A percentile compares a stretch with the other conserved stretches of the same genome.
These are phyloP conservation scores for Delichon dasypus DNA, from an alignment of 2,797 vertebrate genomes.

Conservation along the genomic window DNA sequence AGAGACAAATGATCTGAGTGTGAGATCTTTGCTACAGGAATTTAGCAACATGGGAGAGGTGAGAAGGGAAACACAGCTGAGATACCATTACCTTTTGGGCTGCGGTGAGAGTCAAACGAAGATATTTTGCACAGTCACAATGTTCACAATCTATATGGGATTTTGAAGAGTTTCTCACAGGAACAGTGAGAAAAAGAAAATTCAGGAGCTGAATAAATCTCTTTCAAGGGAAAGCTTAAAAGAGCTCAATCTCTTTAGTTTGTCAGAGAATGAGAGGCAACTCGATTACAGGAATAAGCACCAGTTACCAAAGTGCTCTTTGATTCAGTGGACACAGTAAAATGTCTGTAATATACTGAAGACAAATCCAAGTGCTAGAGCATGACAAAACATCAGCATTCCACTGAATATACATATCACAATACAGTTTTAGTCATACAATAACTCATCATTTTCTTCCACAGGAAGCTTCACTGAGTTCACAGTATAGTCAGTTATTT, in stretches of 20 bases:
- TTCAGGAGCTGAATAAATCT: neutral
- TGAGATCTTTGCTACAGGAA: neutral
- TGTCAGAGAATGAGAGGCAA: neutral
- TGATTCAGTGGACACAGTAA: conserved; percentile 17
- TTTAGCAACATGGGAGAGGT: neutral
- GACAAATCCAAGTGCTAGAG: neutral
- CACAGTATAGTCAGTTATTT: neutral
- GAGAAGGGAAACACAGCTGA: neutral
- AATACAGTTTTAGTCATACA: neutral
- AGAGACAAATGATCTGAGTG: neutral
- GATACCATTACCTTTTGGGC: neutral
- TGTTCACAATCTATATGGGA: neutral
- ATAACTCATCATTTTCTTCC: neutral
- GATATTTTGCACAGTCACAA: neutral
- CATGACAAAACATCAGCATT: neutral
- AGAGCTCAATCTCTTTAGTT: conserved; percentile 6
- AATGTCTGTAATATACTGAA: neutral
- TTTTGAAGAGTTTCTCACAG: neutral
- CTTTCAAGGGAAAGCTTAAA: neutral
- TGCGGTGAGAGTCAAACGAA: neutral
- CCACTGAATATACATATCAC: neutral
- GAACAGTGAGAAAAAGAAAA: neutral
- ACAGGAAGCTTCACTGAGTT: neutral
- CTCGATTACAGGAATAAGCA: conserved; percentile 33
- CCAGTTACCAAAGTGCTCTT: conserved; percentile 4